Conservation (phyloP, 2,888 invertebrate species). For the Standfussiana lucernea region DNA sequence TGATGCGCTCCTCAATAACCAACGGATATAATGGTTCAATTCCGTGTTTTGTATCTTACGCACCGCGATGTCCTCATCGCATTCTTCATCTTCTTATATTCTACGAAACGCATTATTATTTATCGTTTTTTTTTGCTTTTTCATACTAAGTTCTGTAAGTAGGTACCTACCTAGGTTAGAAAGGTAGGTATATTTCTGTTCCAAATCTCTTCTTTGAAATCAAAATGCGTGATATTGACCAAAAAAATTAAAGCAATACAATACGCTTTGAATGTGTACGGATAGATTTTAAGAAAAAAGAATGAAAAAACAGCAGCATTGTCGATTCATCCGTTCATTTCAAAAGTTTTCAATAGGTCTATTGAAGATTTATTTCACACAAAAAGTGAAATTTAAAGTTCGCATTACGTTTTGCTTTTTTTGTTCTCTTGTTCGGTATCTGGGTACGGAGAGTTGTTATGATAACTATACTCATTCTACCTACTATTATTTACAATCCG, state of each 20-base stretch:
- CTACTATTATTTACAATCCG: conserved; percentile 76
- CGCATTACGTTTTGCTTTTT: conserved; percentile 58
- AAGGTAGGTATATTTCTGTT: conserved; percentile 17
- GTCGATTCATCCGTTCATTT: conserved; percentile 61
- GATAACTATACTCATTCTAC: conserved; percentile 66
- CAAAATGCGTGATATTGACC: conserved; percentile 74
- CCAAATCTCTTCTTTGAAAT: conserved; percentile 69
- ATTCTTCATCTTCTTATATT: conserved; percentile 69
- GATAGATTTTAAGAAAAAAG: conserved; percentile 60
- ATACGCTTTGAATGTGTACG: conserved; percentile 78
- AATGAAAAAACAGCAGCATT: conserved; percentile 72
- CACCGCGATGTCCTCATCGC: conserved; percentile 71
- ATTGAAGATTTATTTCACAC: conserved; percentile 54
- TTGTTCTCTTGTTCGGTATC: conserved; percentile 45
- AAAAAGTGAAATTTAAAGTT: conserved; percentile 69
- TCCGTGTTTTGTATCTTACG: conserved; percentile 75
- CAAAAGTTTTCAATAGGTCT: conserved; percentile 55
- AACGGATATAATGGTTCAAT: conserved; percentile 81
- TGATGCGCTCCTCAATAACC: conserved; percentile 88
- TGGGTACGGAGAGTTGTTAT: conserved; percentile 62
- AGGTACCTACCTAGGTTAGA: neutral
- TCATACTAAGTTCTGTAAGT: conserved; percentile 10
- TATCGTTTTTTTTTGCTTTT: conserved; percentile 27
- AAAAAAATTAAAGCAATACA: conserved; percentile 73
- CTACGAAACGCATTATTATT: conserved; percentile 45